A percentile compares a stretch with the other conserved stretches of the same genome.
Evolutionary conservation across 1,140 invertebrate species (phyloP).

Genomic region (Callitettix versicolor): DNA sequence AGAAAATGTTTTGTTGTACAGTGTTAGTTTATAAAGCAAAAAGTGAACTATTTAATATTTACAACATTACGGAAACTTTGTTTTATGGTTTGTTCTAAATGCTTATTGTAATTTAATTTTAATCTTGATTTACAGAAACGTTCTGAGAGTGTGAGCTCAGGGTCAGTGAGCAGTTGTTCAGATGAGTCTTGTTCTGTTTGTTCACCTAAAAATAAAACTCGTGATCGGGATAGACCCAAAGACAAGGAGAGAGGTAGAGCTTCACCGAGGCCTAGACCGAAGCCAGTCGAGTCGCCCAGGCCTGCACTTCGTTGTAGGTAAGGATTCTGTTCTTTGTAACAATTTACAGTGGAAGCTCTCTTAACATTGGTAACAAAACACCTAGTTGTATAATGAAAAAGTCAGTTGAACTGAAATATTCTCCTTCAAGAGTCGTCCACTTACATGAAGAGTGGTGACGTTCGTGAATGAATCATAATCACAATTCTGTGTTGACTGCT

Average conservation of each 20-base stretch:
- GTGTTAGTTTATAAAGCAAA: too few species aligned
- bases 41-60: too few species aligned
- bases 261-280: background rate
- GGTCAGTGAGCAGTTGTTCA: slow-evolving; percentile 65
- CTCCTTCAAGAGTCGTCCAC: background rate
- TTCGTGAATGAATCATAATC: too few species aligned
- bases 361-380: too few species aligned
- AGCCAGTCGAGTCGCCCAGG: background rate
- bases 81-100: too few species aligned
- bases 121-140: slow-evolving; percentile 14
- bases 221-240: background rate
- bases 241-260: slow-evolving; percentile 4
- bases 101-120: too few species aligned
- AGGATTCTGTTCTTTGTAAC: too few species aligned
- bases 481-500: too few species aligned
- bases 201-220: slow-evolving; percentile 28
- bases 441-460: background rate
- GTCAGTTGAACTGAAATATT: background rate
- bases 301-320: slow-evolving; percentile 8
- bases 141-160: slow-evolving; percentile 33
- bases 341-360: too few species aligned
- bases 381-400: too few species aligned
- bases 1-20: too few species aligned
- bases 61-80: too few species aligned
- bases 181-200: slow-evolving; percentile 72